Conservation (phyloP, 2,888 invertebrate genomes). For the Epistrophe grossulariae region DNA sequence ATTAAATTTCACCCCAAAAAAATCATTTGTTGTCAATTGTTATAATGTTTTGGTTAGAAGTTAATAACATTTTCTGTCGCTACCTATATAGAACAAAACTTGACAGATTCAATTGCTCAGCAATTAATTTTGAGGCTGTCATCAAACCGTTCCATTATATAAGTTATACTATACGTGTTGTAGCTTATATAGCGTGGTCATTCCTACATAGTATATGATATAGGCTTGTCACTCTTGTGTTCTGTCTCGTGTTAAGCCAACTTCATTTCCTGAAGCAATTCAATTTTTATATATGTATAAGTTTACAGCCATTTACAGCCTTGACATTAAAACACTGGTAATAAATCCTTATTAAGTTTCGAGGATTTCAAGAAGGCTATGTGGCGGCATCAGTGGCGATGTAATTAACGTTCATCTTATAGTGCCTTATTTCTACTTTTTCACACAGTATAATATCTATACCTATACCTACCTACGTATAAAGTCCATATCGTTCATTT, state of each 20-base stretch:
- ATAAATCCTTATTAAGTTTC: constrained; percentile 63
- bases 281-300: background rate
- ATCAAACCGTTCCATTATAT: constrained; percentile 7
- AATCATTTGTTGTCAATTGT: background rate
- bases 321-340: constrained; percentile 58
- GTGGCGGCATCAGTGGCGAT: background rate
- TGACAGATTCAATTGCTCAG: constrained; percentile 30
- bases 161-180: background rate
- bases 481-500: too few species aligned
- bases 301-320: background rate
- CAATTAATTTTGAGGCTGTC: constrained; percentile 29
- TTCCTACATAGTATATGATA: too few species aligned
- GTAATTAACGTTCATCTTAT: constrained; percentile 65
- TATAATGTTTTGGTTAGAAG: background rate
- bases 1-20: background rate
- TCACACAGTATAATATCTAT: constrained; percentile 29
- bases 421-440: constrained; percentile 31
- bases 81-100: background rate
- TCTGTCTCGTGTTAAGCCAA: constrained; percentile 50
- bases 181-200: background rate
- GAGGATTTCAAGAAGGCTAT: constrained; percentile 38
- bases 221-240: constrained; percentile 11
- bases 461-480: too few species aligned
- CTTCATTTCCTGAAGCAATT: background rate
- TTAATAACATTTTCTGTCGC: constrained; percentile 16